Conservation (phyloP, 53 echinoderm and acorn worm genomes). For the Patiria pectinifera region DNA sequence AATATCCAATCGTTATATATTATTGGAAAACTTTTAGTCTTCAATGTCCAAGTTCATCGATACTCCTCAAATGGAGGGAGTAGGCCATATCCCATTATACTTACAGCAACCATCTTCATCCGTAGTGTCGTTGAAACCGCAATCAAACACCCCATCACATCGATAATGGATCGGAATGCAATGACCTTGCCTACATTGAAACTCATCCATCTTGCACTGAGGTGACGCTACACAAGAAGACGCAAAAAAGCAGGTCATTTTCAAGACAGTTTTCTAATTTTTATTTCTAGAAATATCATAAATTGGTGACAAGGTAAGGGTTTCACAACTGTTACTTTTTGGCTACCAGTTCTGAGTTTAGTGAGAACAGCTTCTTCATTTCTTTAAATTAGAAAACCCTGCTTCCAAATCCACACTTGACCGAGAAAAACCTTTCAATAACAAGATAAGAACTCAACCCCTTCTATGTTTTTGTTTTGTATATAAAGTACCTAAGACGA, state of each 20-base stretch:
- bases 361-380: too few relatives aligned
- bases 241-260: not conserved
- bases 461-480: not conserved
- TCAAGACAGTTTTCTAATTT: not conserved
- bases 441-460: not conserved
- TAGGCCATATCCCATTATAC: not conserved
- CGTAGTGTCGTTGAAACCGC: conserved; percentile 52
- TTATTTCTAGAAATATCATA: not conserved
- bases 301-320: not conserved
- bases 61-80: too few relatives aligned
- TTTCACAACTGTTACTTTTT: not conserved
- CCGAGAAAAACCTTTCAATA: not conserved
- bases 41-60: too few relatives aligned
- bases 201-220: conserved; percentile 34
- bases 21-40: too few relatives aligned
- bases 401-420: too few relatives aligned
- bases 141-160: conserved; percentile 57
- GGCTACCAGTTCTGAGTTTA: not conserved
- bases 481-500: not conserved
- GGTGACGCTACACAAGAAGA: not conserved
- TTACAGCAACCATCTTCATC: conserved; percentile 60
- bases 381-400: too few relatives aligned
- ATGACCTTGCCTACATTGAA: conserved; percentile 47
- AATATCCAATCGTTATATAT: too few relatives aligned
- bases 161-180: conserved; percentile 42